A percentile compares a stretch with the other conserved stretches of the same genome.
These are phyloP conservation scores for Drosophila sordidapex DNA, from an alignment of 2,888 invertebrate genomes.

Conservation along the genomic window DNA sequence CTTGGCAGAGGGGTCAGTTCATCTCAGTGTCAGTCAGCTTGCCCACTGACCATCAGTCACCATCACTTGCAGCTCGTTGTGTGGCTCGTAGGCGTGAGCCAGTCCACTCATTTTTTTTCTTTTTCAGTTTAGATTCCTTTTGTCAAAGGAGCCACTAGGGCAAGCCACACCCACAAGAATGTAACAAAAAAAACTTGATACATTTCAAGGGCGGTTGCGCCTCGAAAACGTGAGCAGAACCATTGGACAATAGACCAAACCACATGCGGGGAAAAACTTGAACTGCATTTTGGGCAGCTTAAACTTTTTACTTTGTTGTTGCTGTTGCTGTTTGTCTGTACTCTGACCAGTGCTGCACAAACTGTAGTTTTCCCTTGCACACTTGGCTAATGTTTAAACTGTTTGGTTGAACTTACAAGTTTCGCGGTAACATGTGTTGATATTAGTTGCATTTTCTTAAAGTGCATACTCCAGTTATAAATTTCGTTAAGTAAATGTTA, in stretches of 20 bases:
- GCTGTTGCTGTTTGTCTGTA: not conserved
- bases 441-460: not conserved
- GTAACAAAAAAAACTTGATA: constrained; percentile 14
- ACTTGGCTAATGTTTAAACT: too few relatives aligned
- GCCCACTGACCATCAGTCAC: constrained; percentile 44
- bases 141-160: not conserved
- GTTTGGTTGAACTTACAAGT: not conserved
- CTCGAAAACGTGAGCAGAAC: constrained; percentile 2
- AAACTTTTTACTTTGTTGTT: not conserved
- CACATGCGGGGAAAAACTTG: not conserved
- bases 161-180: not conserved
- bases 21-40: constrained; percentile 14
- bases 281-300: not conserved
- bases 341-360: constrained; percentile 14
- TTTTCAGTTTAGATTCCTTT: constrained; percentile 12
- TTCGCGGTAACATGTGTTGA: not conserved
- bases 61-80: constrained; percentile 41
- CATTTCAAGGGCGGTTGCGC: not conserved
- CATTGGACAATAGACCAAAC: not conserved
- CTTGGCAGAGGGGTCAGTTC: not conserved
- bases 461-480: not conserved
- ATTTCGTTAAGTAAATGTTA: not conserved
- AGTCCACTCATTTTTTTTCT: not conserved
- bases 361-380: constrained; percentile 16
- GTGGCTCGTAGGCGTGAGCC: constrained; percentile 14